Base-by-base conservation (phyloP, 2,113 vertebrate genomes). In the Saguinus midas region DNA sequence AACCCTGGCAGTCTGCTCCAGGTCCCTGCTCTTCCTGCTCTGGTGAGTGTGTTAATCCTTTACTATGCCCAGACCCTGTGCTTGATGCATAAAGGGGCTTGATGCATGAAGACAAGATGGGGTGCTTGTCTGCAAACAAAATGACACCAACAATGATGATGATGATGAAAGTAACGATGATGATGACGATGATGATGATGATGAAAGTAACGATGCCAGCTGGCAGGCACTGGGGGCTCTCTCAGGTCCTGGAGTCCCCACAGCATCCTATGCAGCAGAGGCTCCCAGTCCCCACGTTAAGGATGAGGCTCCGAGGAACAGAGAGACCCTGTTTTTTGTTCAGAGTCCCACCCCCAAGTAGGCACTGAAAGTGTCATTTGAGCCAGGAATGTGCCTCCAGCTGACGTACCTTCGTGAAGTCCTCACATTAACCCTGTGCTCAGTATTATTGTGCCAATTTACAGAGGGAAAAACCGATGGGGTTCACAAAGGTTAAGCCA, bases 161-260 rank as follows among this genome's bases (percentile, higher is more conserved):
- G 11, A 29, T 16, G 0, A 2, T 48, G 45, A 48, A 27, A 27
- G 61, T 64, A 14, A 14, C 6, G 43, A 43, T 43, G 8, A 48
- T 2, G 40, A 4, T 13, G 29, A 32, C 17, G 11, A 29, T 16
- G 0, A 48, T 2, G 40, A 3, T 16, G 0, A 2, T 27, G 21
- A 2, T 5, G 9, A 76, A 27, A 27, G 61, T 64, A 14, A 14
- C 12, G 6, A 18, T 11, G 45, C 32, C 58, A 16, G 45, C 8
- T 6, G 6, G 3, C 1, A 1, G 4, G 68, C 37, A 18, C 2
- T 5, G 16, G 21, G 75, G 18, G 58, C 43, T 92, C 57, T 8
- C 32, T 20, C 25, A 43, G 64, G 27, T 25, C 18, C 10, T 29
- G 9, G 88, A 25, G 61, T 8, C 21, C 29, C 7, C 52, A n/a